Evolutionary conservation across 2,113 vertebrate genomes (phyloP).

Genomic region (Chionis minor): DNA sequence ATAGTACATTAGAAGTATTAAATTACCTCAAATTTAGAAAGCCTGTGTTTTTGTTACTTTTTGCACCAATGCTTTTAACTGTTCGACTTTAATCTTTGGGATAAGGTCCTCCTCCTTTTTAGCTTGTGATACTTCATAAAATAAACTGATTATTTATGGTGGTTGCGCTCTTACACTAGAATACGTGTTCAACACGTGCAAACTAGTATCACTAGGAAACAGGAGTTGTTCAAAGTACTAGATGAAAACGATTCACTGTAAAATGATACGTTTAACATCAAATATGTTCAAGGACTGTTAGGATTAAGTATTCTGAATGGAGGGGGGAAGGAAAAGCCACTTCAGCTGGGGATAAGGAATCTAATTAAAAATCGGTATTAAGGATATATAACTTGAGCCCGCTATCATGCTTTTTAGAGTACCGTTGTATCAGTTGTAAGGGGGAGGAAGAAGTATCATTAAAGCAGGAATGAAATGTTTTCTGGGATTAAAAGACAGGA

Average conservation of each 20-base stretch:
- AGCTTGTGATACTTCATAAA: neutral
- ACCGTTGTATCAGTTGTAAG: neutral
- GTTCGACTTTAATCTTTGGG: neutral
- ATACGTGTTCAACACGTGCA: neutral
- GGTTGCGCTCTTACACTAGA: neutral
- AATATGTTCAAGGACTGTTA: slow-evolving; percentile 74
- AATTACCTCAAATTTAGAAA: neutral
- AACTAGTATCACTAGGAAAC: slow-evolving; percentile 30
- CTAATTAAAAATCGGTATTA: slow-evolving; percentile 73
- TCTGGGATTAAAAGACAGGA: slow-evolving; percentile 6
- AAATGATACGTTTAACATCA: slow-evolving; percentile 74
- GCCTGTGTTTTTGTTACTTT: neutral
- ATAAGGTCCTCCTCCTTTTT: neutral
- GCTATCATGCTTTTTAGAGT: slow-evolving; percentile 50
- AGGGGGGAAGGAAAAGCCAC: slow-evolving; percentile 69
- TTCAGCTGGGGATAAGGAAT: slow-evolving; percentile 69
- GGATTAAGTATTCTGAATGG: slow-evolving; percentile 77
- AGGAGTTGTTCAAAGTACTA: slow-evolving; percentile 17
- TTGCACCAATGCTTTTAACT: neutral
- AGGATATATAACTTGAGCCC: slow-evolving; percentile 33
- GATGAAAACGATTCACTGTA: slow-evolving; percentile 51
- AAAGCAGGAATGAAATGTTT: slow-evolving; percentile 31
- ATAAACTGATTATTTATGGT: slow-evolving; percentile 20
- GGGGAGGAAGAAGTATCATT: neutral
- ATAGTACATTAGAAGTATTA: neutral